phyloP scores from a whole-genome alignment of 2,113 vertebrate genomes.

The Aepyceros melampus region DNA sequence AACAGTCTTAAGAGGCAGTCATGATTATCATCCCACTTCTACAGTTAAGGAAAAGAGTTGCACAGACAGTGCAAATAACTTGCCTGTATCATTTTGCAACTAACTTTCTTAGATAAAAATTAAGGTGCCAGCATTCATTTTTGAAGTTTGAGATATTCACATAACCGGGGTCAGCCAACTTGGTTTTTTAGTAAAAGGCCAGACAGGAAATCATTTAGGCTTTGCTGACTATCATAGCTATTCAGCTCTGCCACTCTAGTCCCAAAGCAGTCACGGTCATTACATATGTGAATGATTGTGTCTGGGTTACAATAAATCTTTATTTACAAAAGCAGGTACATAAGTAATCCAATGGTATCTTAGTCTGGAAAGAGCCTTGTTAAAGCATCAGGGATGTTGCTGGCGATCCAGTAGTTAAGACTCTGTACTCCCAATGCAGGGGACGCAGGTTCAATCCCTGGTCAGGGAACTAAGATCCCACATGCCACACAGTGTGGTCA shows the following conservation, averaged over 20 bases:
- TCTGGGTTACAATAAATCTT: not conserved
- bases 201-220: not conserved
- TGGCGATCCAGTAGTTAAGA: not conserved
- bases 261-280: not conserved
- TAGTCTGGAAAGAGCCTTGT: not conserved
- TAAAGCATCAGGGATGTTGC: not conserved
- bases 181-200: not conserved
- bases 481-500: not conserved
- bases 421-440: not conserved
- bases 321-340: not conserved
- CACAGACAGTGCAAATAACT: not conserved
- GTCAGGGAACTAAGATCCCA: not conserved
- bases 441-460: not conserved
- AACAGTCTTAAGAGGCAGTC: not conserved
- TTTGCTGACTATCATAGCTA: not conserved
- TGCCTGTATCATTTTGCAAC: slow-evolving; percentile 5
- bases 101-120: slow-evolving; percentile 1
- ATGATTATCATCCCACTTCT: not conserved
- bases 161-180: not conserved
- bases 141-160: not conserved
- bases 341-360: not conserved
- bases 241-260: not conserved
- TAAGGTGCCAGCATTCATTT: not conserved
- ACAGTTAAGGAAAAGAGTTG: not conserved
- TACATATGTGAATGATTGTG: not conserved